Evolutionary conservation across 2,797 vertebrate species (phyloP).

Genomic region (Lepilemur septentrionalis): DNA sequence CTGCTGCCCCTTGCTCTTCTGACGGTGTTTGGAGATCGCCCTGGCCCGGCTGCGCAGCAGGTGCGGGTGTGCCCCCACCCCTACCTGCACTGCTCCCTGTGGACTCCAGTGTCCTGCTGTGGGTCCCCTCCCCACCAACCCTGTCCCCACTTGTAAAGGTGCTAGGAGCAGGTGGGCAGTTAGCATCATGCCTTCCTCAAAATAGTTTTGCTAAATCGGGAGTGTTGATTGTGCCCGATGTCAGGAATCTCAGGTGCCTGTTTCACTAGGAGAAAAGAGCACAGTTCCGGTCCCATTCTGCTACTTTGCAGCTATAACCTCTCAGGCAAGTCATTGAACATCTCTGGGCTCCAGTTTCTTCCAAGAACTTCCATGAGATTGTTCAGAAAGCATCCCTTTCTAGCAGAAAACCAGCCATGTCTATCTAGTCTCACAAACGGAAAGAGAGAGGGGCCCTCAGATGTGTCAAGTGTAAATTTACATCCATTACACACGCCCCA

Average conservation of each 20-base stretch:
- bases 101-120: background rate
- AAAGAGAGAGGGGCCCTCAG: fast-evolving
- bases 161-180: background rate
- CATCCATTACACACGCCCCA: background rate
- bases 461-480: background rate
- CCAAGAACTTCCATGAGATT: background rate
- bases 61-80: background rate
- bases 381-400: background rate
- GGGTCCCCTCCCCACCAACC: too few relatives aligned
- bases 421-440: background rate
- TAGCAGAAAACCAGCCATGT: background rate
- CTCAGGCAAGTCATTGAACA: background rate
- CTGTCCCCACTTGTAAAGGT: fast-evolving
- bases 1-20: background rate
- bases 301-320: background rate
- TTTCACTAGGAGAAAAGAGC: background rate
- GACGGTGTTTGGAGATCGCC: background rate
- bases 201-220: background rate
- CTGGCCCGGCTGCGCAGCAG: too few relatives aligned
- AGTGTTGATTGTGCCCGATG: background rate
- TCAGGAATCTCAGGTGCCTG: background rate
- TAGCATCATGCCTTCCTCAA: background rate
- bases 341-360: background rate
- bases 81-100: fast-evolving
- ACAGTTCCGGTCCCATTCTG: background rate